phyloP scores from a whole-genome alignment of 2,888 invertebrate species.

The Cheilosia vulpina region DNA sequence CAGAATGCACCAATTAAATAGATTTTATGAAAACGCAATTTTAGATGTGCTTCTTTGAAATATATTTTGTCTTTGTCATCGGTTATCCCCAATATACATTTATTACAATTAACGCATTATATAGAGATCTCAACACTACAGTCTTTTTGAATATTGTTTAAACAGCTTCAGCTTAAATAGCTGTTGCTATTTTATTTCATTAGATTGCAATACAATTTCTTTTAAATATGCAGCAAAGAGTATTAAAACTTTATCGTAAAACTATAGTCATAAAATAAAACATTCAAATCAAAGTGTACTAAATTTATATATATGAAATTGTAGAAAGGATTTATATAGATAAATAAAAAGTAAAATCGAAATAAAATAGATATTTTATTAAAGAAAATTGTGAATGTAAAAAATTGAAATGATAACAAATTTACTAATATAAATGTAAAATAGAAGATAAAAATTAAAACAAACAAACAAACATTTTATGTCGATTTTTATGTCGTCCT shows the following conservation, averaged over 20 bases:
- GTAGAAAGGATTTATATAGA: constrained; percentile 42
- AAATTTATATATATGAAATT: constrained; percentile 28
- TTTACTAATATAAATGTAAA: constrained; percentile 58
- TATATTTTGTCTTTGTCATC: too few relatives aligned
- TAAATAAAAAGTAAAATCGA: constrained; percentile 31
- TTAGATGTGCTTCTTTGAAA: too few relatives aligned
- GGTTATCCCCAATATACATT: neutral
- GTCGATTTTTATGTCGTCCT: constrained; percentile 66
- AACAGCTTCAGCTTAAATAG: neutral
- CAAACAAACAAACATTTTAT: constrained; percentile 51
- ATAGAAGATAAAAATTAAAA: constrained; percentile 16
- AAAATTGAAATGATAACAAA: constrained; percentile 48
- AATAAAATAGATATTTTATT: constrained; percentile 65
- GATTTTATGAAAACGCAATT: too few relatives aligned
- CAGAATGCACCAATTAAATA: too few relatives aligned
- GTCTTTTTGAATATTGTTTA: neutral
- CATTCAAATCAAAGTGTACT: constrained; percentile 28
- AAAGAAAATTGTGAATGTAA: constrained; percentile 67
- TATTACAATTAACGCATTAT: neutral
- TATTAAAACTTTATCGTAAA: constrained; percentile 57
- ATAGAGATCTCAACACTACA: constrained; percentile 9
- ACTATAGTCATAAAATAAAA: constrained; percentile 34
- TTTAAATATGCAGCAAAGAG: constrained; percentile 33
- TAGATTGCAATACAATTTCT: constrained; percentile 15
- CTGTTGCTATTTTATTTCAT: constrained; percentile 3